phyloP scores from a whole-genome alignment of 2,797 vertebrate genomes.

The Cuculus canorus region DNA sequence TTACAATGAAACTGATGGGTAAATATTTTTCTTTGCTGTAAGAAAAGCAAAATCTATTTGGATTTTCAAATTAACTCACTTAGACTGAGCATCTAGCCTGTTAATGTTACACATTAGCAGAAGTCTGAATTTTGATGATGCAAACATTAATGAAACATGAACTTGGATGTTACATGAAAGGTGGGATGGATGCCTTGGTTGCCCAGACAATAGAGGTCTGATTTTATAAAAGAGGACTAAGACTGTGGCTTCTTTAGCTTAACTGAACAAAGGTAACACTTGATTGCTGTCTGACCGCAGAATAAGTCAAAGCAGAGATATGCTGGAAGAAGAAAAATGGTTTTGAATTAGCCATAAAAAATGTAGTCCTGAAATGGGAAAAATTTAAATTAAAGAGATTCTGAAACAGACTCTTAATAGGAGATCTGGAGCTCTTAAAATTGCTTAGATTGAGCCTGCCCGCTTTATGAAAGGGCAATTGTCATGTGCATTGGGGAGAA shows the following conservation, averaged over 20 bases:
- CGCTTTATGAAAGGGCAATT: background rate
- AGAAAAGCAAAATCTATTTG: background rate
- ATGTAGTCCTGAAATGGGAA: background rate
- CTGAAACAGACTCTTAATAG: background rate
- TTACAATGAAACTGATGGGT: background rate
- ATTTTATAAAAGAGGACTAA: background rate
- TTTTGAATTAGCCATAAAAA: background rate
- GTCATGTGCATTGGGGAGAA: background rate
- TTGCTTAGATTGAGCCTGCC: background rate
- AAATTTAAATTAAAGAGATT: background rate
- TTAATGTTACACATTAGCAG: background rate
- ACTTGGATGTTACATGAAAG: background rate
- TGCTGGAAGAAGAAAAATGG: background rate
- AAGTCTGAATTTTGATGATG: slow-evolving; percentile 31
- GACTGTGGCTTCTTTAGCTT: background rate
- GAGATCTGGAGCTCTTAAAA: background rate
- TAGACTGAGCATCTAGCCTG: background rate
- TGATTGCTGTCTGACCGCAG: background rate
- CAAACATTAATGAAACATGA: slow-evolving; percentile 58
- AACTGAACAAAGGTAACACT: slow-evolving; percentile 1
- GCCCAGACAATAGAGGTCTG: background rate
- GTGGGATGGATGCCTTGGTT: background rate
- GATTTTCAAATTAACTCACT: background rate
- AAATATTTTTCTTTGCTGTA: background rate
- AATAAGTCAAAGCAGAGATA: slow-evolving; percentile 13